Conservation (phyloP, 2,888 invertebrate species). For the Epinotia ramella region DNA sequence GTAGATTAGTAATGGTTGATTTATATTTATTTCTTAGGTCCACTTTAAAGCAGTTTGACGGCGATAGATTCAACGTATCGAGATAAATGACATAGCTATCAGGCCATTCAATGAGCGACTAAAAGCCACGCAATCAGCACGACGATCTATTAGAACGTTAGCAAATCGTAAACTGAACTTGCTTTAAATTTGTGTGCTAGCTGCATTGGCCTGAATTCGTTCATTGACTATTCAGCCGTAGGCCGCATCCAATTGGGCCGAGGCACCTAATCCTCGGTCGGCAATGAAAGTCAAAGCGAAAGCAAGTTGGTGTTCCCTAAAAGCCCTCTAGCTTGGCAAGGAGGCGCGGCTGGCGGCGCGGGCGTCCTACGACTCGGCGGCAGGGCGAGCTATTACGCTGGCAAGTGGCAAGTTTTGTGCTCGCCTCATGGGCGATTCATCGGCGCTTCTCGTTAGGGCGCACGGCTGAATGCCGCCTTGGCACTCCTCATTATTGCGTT, state of each 20-base stretch:
- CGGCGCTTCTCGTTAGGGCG: conserved; percentile 79
- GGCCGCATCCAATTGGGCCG: conserved; percentile 69
- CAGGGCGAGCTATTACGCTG: conserved; percentile 60
- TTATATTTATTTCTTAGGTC: neutral
- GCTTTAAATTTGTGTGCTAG: conserved; percentile 55
- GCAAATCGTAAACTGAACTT: conserved; percentile 47
- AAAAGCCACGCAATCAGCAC: conserved; percentile 21
- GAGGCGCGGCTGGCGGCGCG: conserved; percentile 56
- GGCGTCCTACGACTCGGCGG: conserved; percentile 44
- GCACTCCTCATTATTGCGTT: conserved; percentile 84
- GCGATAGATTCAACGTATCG: conserved; percentile 16
- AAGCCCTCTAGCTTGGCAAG: conserved; percentile 74
- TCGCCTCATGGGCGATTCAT: conserved; percentile 81
- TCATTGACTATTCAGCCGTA: conserved; percentile 73
- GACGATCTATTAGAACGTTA: conserved; percentile 33
- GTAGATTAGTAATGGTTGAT: neutral
- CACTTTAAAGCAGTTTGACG: conserved; percentile 5
- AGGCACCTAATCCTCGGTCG: conserved; percentile 67
- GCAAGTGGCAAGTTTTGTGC: conserved; percentile 82
- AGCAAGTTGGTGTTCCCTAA: conserved; percentile 72
- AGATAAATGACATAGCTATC: conserved; percentile 25
- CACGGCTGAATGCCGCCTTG: conserved; percentile 80
- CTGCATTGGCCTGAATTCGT: conserved; percentile 69
- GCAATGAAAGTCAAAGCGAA: conserved; percentile 75
- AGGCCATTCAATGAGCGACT: conserved; percentile 2